These are phyloP conservation scores for Thermophis baileyi DNA, from an alignment of 2,113 vertebrate genomes.

Conservation along the genomic window DNA sequence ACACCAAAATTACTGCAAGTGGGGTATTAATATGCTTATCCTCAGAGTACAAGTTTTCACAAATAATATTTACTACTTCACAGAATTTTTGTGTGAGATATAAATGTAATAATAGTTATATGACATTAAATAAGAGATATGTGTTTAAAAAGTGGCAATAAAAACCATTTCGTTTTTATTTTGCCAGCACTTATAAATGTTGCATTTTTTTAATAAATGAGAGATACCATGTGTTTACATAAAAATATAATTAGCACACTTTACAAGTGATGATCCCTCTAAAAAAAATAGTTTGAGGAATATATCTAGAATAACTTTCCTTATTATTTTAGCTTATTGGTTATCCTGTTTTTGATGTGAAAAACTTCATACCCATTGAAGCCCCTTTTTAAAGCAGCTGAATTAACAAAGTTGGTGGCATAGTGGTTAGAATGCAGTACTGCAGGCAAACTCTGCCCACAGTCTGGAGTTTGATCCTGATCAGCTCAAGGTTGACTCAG, in stretches of 20 bases:
- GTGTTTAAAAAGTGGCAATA: neutral
- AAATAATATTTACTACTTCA: neutral
- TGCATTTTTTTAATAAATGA: neutral
- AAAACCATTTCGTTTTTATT: neutral
- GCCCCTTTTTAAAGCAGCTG: fast-evolving
- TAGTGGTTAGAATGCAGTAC: neutral
- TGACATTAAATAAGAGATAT: neutral
- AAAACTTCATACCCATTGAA: neutral
- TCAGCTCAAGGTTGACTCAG: neutral
- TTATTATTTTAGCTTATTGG: neutral
- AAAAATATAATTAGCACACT: neutral
- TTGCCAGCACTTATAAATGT: neutral
- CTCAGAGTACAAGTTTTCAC: neutral
- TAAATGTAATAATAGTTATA: neutral
- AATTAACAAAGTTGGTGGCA: neutral
- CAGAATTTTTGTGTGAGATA: neutral
- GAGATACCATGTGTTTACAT: neutral
- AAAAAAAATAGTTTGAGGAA: neutral
- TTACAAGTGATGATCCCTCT: neutral
- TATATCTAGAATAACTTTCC: neutral
- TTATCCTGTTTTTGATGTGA: neutral
- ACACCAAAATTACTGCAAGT: neutral
- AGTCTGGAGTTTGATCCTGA: neutral
- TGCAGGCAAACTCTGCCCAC: neutral
- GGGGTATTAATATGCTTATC: neutral